Evolutionary conservation across 2,797 vertebrate species (phyloP).

Genomic region (Octomys mimax): DNA sequence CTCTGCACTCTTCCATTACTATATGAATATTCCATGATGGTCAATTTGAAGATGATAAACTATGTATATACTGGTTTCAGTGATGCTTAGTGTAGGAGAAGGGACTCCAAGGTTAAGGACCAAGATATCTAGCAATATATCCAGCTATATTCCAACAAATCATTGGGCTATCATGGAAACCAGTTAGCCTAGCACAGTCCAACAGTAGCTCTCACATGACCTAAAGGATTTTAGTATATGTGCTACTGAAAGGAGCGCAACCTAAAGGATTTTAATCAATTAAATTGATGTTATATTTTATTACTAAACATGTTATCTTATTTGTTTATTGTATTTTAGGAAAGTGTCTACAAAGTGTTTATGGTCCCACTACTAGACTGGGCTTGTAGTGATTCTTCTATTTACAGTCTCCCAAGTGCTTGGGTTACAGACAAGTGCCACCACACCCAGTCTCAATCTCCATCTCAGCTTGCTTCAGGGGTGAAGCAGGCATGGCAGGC

Average conservation of each 20-base stretch:
- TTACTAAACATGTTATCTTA: no score
- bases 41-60: background rate
- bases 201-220: background rate
- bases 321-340: no score
- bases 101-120: background rate
- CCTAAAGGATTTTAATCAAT: background rate
- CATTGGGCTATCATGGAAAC: background rate
- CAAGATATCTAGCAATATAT: background rate
- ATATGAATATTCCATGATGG: background rate
- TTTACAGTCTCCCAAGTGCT: no score
- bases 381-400: no score
- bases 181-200: background rate
- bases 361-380: no score
- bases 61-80: background rate
- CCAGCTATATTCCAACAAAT: background rate
- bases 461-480: no score
- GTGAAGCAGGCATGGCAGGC: no score
- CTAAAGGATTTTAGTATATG: background rate
- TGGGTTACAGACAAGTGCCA: no score
- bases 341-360: no score
- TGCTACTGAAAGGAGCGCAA: no score
- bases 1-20: background rate
- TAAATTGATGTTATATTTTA: background rate
- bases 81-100: background rate
- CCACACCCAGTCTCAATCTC: no score